Base-by-base conservation (phyloP, 92 coral and sea anemone species). In the Plumapathes pennacea region DNA sequence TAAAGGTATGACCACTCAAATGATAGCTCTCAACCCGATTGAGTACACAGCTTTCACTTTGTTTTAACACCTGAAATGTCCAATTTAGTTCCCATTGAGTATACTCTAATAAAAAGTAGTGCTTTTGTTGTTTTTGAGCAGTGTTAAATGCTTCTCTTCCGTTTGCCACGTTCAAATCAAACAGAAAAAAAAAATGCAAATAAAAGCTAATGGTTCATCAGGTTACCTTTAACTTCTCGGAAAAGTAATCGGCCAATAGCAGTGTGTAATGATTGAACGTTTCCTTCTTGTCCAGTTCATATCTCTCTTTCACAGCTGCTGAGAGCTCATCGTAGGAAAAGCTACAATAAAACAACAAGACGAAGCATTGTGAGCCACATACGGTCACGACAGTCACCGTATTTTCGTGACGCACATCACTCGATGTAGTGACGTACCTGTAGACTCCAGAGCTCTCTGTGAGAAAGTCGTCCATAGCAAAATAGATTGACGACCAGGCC, bases 381-480 rank as follows among this genome's bases (percentile, higher is more conserved):
- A n/a, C n/a, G n/a, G n/a, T n/a, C n/a, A n/a, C n/a, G n/a, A n/a
- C n/a, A n/a, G n/a, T n/a, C n/a, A 36, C n/a, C 40, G 40, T 8
- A 8, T n/a, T 36, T 36, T n/a, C 8, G 40, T 8, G n/a, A 36
- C n/a, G n/a, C 40, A 36, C n/a, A 36, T 8, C 8, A 36, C n/a
- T 8, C 8, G n/a, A n/a, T n/a, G n/a, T n/a, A 4, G 7, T 32
- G 48, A 15, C 41, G 60, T 69, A 90, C 97, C 91, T 78, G 63
- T 85, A 90, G 5, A 77, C 65, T 4, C 95, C 97, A 33, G 89
- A 66, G 23, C 95, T 77, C 41, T 84, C 89, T 25, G 82, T 71
- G 20, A 90, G 52, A 71, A 85, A 90, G 26, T 86, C 92, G 28
- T 86, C 97, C 55, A 90, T 64, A 3, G 95, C 89, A 33, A 90